Percentiles rank a stretch among this genome's conserved stretches.
phyloP scores from a whole-genome alignment of 1,140 invertebrate species.

The Camponotus floridanus region DNA sequence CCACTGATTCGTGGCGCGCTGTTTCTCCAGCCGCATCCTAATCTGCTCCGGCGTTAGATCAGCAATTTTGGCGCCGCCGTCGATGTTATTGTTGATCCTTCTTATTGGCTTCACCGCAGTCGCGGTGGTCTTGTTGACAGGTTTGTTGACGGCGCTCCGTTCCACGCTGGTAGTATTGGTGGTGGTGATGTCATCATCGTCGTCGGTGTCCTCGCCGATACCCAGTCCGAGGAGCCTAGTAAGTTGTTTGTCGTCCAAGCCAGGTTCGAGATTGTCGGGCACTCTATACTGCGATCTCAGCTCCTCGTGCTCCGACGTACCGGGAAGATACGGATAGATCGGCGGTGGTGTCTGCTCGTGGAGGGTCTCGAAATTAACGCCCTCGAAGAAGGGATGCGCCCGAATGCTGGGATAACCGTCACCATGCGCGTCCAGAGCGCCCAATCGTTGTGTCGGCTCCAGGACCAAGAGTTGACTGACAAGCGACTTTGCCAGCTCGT shows the following conservation, averaged over 20 bases:
- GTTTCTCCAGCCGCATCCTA: constrained; percentile 90
- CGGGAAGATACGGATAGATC: constrained; percentile 94
- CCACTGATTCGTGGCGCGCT: constrained; percentile 93
- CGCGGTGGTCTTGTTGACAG: constrained; percentile 34
- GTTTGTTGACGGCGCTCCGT: constrained; percentile 51
- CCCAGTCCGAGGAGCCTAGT: constrained; percentile 91
- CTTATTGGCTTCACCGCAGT: constrained; percentile 80
- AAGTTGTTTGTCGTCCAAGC: constrained; percentile 93
- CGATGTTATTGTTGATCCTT: constrained; percentile 58
- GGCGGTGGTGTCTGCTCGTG: constrained; percentile 92
- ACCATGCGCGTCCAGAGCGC: constrained; percentile 91
- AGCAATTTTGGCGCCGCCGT: constrained; percentile 78
- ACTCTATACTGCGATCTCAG: constrained; percentile 88
- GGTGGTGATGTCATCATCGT: constrained; percentile 63
- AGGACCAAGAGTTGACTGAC: constrained; percentile 95
- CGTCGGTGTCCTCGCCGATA: constrained; percentile 85
- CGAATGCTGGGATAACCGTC: constrained; percentile 94
- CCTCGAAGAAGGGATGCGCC: constrained; percentile 94
- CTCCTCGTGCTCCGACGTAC: constrained; percentile 91
- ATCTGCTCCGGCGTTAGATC: constrained; percentile 88
- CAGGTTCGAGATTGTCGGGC: constrained; percentile 93
- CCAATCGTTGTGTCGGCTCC: constrained; percentile 93
- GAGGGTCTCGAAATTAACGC: constrained; percentile 94
- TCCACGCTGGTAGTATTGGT: constrained; percentile 27
- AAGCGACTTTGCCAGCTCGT: constrained; percentile 93